These are phyloP conservation scores for Cynodonichthys magdalenae DNA, from an alignment of 2,797 vertebrate genomes.

Conservation along the genomic window DNA sequence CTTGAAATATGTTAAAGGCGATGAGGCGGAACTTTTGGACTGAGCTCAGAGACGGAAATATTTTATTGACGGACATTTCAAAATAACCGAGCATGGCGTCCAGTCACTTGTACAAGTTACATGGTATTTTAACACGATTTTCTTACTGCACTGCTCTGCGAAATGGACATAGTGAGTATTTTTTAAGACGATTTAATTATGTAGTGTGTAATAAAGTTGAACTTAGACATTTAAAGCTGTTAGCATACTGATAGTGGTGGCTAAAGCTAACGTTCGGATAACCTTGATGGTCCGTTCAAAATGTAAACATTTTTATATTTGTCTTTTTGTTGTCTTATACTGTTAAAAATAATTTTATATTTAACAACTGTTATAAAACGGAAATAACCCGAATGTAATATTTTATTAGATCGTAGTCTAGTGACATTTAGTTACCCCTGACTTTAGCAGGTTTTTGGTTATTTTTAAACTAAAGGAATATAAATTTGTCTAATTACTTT, in stretches of 20 bases:
- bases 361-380: no score
- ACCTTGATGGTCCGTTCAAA: slow-evolving; percentile 43
- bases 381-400: no score
- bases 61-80: slow-evolving; percentile 19
- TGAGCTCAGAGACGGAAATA: slow-evolving; percentile 25
- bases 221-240: neutral
- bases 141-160: neutral
- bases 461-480: no score
- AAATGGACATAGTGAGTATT: slow-evolving; percentile 56
- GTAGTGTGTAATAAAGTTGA: no score
- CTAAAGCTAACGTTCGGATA: slow-evolving; percentile 44
- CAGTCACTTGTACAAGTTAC: slow-evolving; percentile 59
- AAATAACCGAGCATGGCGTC: slow-evolving; percentile 65
- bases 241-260: neutral
- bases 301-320: neutral
- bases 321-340: neutral
- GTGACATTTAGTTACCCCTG: no score
- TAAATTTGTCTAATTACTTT: no score
- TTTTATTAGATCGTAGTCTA: no score
- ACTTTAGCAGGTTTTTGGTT: no score
- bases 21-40: slow-evolving; percentile 45
- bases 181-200: fast-evolving
- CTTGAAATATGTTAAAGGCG: no score
- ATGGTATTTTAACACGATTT: slow-evolving; percentile 26
- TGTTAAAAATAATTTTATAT: neutral